phyloP scores from a whole-genome alignment of 2,888 invertebrate genomes.

The Limenitis camilla region DNA sequence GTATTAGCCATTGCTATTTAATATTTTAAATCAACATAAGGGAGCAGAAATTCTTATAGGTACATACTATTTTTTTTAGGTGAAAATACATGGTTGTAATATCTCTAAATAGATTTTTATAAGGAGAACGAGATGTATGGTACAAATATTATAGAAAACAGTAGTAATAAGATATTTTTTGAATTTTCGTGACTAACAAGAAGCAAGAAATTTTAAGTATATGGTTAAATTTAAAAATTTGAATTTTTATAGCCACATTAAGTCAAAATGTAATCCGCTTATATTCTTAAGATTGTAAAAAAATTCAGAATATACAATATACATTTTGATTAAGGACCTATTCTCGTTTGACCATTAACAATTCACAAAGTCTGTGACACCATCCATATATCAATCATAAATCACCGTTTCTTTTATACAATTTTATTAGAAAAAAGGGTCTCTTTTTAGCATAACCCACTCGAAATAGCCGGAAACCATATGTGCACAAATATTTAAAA shows the following conservation, averaged over 20 bases:
- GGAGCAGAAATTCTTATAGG: slow-evolving; percentile 5
- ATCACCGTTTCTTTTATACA: slow-evolving; percentile 36
- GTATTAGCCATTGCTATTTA: not conserved
- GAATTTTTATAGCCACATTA: not conserved
- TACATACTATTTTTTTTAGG: not conserved
- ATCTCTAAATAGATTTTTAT: too few species aligned
- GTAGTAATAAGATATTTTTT: too few species aligned
- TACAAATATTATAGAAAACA: too few species aligned
- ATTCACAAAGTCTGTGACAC: slow-evolving; percentile 30
- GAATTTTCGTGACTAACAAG: not conserved
- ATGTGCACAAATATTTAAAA: slow-evolving; percentile 71
- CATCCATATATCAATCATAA: slow-evolving; percentile 35
- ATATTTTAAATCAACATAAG: slow-evolving; percentile 6
- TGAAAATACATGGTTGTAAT: too few species aligned
- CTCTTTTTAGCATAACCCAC: slow-evolving; percentile 69
- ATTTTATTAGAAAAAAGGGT: slow-evolving; percentile 37
- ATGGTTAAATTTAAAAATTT: not conserved
- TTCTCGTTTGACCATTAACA: slow-evolving; percentile 32
- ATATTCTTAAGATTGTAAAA: not conserved
- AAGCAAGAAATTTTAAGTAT: not conserved
- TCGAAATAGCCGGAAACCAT: slow-evolving; percentile 72
- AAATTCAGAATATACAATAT: not conserved
- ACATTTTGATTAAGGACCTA: not conserved
- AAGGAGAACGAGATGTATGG: too few species aligned
- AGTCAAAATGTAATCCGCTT: not conserved